Evolutionary conservation across 2,888 invertebrate genomes (phyloP), one percentile per base, ranked within the genome.

Genomic region (Cinara cedri): DNA sequence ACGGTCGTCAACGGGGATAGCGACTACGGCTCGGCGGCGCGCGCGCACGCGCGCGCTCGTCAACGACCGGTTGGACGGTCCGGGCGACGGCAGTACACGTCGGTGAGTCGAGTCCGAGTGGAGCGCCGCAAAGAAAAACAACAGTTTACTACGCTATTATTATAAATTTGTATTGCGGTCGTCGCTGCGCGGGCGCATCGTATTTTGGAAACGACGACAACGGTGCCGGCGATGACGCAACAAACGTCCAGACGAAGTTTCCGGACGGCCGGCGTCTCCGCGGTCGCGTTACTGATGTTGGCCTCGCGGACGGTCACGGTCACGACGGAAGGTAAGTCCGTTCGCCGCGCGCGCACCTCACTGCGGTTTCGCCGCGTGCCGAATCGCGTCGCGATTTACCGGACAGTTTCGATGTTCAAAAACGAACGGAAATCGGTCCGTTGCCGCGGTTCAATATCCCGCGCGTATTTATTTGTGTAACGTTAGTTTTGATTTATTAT

Each of bases 271-370:
- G 46, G 34, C 68, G 65, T 54, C 19, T 26, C 44, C 21, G 44
- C 46, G 13, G 51, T 16, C 21, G 66, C 49, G 44, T n/a, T 62
- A 1, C 34, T 70, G 76, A 14, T 68, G 72, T 16, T 72, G 78
- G 16, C 51, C 44, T 55, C 68, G 34, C 42, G 78, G 60, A 62
- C 44, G 49, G n/a, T 60, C 51, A 51, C 51, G 21, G 26, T 55
- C 57, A n/a, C 68, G 21, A 21, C 57, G 16, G 57, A 55, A 26
- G 78, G 76, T 76, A 66, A 76, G 76, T 51, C 26, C 6, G 24
- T 1, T 42, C 1, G 8, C 19, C 54, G n/a, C 54, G 1, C 54
- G 1, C 19, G 19, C 9, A n/a, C 51, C 51, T n/a, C n/a, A n/a
- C 34, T 34, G 3, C 34, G 6, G 46, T 46, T 46, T 46, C 13